Percentiles rank a stretch among this genome's conserved stretches.
These are phyloP conservation scores for Gopherus flavomarginatus DNA, from an alignment of 2,113 vertebrate species.

Conservation along the genomic window DNA sequence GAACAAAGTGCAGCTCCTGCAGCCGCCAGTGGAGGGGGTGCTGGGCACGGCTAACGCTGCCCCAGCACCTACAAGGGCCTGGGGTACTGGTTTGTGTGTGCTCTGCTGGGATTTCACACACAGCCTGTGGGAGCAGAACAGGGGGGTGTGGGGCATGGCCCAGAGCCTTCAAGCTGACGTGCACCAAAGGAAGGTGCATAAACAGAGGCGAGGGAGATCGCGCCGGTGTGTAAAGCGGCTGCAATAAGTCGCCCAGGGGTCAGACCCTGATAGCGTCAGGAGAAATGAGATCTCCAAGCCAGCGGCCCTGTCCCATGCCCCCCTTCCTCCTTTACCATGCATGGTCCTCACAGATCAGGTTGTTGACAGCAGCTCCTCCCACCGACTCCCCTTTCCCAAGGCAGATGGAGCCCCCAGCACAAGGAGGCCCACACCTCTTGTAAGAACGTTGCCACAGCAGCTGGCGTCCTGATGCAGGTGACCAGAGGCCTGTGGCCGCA, in stretches of 20 bases:
- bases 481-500: neutral
- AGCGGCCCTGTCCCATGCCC: neutral
- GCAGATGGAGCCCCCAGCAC: neutral
- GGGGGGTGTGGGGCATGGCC: neutral
- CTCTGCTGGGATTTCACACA: neutral
- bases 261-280: neutral
- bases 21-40: constrained; percentile 56
- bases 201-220: neutral
- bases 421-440: neutral
- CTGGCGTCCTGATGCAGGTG: neutral
- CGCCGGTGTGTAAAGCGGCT: neutral
- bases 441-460: neutral
- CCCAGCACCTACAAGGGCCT: neutral
- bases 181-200: neutral
- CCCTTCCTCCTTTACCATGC: neutral
- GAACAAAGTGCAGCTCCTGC: neutral
- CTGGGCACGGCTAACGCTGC: neutral
- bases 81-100: accelerated
- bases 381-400: neutral
- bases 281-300: neutral
- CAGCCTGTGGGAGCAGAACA: neutral
- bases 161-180: neutral
- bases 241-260: neutral
- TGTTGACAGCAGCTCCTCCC: neutral
- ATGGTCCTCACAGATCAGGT: neutral